These are phyloP conservation scores for Crenuchus spilurus DNA, from an alignment of 2,797 vertebrate genomes.

Conservation along the genomic window DNA sequence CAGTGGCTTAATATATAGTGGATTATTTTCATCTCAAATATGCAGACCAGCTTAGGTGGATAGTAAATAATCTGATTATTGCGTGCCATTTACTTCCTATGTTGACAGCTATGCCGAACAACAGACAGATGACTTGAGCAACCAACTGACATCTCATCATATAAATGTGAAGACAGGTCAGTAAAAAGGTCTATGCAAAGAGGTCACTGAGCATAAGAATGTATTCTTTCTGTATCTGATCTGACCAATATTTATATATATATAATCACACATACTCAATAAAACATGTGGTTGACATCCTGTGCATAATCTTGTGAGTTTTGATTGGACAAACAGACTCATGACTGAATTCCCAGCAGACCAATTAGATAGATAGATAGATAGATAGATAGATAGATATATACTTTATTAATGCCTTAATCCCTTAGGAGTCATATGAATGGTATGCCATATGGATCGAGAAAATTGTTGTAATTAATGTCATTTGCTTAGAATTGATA, in stretches of 20 bases:
- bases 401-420: no score
- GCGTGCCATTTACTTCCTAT: neutral
- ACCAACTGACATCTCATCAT: neutral
- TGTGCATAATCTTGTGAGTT: neutral
- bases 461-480: neutral
- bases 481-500: neutral
- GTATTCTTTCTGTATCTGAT: no score
- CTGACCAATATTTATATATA: no score
- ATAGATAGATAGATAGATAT: no score
- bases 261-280: no score
- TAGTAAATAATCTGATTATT: neutral
- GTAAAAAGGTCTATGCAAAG: no score
- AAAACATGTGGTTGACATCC: neutral
- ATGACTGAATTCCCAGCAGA: conserved; percentile 53
- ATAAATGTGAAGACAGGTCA: neutral
- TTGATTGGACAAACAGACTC: conserved; percentile 37
- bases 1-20: neutral
- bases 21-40: neutral
- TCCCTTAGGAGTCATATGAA: conserved; percentile 44
- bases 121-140: neutral
- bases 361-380: no score
- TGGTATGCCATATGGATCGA: conserved; percentile 12
- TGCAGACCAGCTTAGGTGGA: neutral
- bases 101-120: neutral
- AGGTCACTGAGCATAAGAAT: no score